Evolutionary conservation across 2,797 vertebrate genomes (phyloP), one percentile per base, ranked within the genome.

Genomic region (Aplochiton taeniatus): DNA sequence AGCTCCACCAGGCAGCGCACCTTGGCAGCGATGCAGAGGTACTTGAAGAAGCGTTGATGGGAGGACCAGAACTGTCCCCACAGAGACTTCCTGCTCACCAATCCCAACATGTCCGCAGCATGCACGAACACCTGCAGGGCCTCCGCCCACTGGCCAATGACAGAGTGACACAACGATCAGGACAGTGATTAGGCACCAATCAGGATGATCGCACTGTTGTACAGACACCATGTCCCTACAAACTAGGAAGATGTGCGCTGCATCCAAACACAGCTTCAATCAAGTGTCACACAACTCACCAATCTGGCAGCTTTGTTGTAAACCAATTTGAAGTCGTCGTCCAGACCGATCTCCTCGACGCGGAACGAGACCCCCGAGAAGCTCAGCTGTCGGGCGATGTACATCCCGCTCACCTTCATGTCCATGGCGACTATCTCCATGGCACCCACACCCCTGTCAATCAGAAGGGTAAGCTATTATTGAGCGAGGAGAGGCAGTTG

Each of bases 361-460:
- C 93, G 91, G 91, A 99, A 99, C 46, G 96, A 96, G 59, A 99
- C 97, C 1, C 98, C 98, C 0, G 95, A 94, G 88, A 99, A 99
- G 88, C 98, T 99, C 82, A 99, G 95, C 91, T 99, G 98, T 77
- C 98, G 91, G 7, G 98, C 98, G 0, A 99, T 99, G 91, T 99
- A 99, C 98, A 98, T 98, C 69, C 98, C 98, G 4, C 96, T 98
- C 81, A 98, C 96, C 82, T 99, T 99, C 98, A 99, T 99, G 83
- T 99, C 98, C 98, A 99, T 99, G 50, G 98, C 97, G 69, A 99
- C 98, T 0, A 99, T 98, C 88, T 99, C 98, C 98, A 99, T 99
- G 0, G 98, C 98, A 0, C 98, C 98, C 0, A 99, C 97, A 0
- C 98, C 97, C 91, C 98, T 99, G 86, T 11, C 60, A 51, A 62